A percentile compares a stretch with the other conserved stretches of the same genome.
Conservation (phyloP, 2,888 invertebrate species). For the Aphelenchoides bicaudatus region DNA sequence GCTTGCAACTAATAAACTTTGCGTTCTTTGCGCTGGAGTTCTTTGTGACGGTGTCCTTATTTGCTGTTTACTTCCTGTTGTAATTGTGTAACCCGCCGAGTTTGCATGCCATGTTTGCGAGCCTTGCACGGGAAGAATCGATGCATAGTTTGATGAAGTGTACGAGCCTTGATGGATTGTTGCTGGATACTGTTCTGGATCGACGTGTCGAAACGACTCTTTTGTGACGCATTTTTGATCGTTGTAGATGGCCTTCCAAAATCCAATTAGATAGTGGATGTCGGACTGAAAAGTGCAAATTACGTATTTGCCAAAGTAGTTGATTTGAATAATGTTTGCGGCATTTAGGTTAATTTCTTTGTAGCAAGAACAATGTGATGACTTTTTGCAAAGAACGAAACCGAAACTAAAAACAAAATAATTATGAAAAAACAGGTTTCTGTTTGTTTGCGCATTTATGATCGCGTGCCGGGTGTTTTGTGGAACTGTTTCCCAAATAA, state of each 20-base stretch:
- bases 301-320: too few species aligned
- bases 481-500: too few species aligned
- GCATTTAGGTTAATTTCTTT: too few species aligned
- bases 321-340: too few species aligned
- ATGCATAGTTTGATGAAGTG: conserved; percentile 48
- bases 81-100: neutral
- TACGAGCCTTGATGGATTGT: conserved; percentile 13
- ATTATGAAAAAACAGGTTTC: too few species aligned
- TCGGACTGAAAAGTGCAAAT: too few species aligned
- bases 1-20: neutral
- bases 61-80: neutral
- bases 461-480: too few species aligned
- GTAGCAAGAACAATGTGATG: too few species aligned
- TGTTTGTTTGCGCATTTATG: too few species aligned
- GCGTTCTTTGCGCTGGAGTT: neutral
- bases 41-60: conserved; percentile 1
- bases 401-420: too few species aligned
- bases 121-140: conserved; percentile 38
- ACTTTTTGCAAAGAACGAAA: too few species aligned
- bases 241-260: conserved; percentile 88
- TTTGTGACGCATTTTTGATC: conserved; percentile 64
- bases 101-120: too few species aligned
- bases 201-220: conserved; percentile 38
- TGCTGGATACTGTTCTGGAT: conserved; percentile 11
- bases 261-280: conserved; percentile 79